These are phyloP conservation scores for Drosophila repleta DNA, from an alignment of 1,140 invertebrate genomes.

Conservation along the genomic window DNA sequence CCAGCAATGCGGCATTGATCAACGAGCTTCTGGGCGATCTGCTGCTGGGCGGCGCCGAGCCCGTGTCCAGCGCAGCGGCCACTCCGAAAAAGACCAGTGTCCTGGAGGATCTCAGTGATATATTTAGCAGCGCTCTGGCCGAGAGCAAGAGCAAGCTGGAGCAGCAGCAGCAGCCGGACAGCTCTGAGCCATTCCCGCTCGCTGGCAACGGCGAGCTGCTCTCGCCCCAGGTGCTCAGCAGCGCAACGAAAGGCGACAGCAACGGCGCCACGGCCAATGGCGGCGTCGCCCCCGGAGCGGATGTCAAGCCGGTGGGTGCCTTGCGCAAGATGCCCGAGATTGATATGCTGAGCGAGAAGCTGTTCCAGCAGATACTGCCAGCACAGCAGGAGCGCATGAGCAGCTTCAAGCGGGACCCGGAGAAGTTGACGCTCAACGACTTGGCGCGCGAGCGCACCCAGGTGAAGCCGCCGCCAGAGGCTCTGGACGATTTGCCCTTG, in stretches of 20 bases:
- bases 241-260: slow-evolving; percentile 6
- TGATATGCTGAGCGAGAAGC: slow-evolving; percentile 76
- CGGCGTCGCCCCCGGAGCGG: neutral
- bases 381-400: slow-evolving; percentile 55
- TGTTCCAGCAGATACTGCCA: slow-evolving; percentile 69
- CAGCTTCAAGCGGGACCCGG: slow-evolving; percentile 83
- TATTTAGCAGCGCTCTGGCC: slow-evolving; percentile 66
- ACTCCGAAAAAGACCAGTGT: slow-evolving; percentile 12
- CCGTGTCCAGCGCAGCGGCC: neutral
- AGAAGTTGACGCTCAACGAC: slow-evolving; percentile 89
- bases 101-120: slow-evolving; percentile 62
- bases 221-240: slow-evolving; percentile 61
- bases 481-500: slow-evolving; percentile 56
- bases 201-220: slow-evolving; percentile 33
- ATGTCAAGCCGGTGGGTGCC: neutral
- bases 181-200: slow-evolving; percentile 18
- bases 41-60: slow-evolving; percentile 26
- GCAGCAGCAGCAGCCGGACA: neutral
- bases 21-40: slow-evolving; percentile 65
- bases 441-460: slow-evolving; percentile 64
- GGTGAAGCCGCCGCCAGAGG: slow-evolving; percentile 14
- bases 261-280: slow-evolving; percentile 37
- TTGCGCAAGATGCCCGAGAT: slow-evolving; percentile 66
- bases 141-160: slow-evolving; percentile 43
- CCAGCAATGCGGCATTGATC: slow-evolving; percentile 48